Evolutionary conservation across 2,797 vertebrate genomes (phyloP).

Genomic region (Poliocrania exsul): DNA sequence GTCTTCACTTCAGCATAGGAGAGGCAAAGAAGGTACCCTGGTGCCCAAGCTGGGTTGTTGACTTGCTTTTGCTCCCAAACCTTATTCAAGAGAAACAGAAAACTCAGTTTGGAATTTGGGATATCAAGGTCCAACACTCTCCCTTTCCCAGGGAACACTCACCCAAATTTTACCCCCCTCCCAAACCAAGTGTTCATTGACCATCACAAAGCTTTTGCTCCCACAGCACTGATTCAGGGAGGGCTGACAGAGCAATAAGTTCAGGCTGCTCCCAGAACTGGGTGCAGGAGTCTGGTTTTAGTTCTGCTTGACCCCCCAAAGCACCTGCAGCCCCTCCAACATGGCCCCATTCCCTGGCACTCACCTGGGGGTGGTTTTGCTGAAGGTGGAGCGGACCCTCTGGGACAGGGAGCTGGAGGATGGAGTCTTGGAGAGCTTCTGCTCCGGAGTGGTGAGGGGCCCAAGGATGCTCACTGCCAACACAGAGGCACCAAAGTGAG

Average conservation of each 20-base stretch:
- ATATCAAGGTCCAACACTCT: accelerated
- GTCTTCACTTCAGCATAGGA: constrained; percentile 87
- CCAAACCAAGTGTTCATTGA: accelerated
- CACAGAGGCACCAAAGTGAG: neutral
- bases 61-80: constrained; percentile 93
- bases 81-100: constrained; percentile 70
- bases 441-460: constrained; percentile 93
- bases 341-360: neutral
- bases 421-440: constrained; percentile 91
- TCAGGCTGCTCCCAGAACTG: neutral
- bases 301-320: neutral
- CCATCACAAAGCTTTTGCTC: neutral
- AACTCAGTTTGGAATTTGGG: neutral
- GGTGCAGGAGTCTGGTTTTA: neutral
- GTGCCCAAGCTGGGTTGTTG: constrained; percentile 79
- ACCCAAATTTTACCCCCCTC: neutral
- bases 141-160: no score
- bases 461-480: constrained; percentile 90
- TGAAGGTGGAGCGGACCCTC: constrained; percentile 87
- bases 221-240: neutral
- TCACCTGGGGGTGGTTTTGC: constrained; percentile 90
- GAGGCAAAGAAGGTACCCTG: constrained; percentile 93
- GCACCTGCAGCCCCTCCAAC: neutral
- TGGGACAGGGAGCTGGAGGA: constrained; percentile 94
- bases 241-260: accelerated